Percentiles rank a stretch among this genome's conserved stretches.
Evolutionary conservation across 2,113 vertebrate genomes (phyloP).

Genomic region (Anser brachyrhynchus): DNA sequence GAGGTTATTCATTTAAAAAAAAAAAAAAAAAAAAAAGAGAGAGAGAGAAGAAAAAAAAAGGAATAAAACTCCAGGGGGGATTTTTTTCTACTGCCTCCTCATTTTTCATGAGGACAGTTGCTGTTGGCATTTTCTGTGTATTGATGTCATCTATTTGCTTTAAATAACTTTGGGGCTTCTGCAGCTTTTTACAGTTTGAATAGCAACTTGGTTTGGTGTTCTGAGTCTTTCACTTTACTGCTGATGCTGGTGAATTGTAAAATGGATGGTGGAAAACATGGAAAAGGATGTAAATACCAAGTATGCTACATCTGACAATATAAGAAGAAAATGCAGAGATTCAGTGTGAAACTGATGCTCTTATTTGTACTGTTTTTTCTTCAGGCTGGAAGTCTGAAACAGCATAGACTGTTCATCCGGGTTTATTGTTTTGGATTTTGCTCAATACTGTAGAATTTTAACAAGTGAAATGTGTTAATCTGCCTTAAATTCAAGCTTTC

Average conservation of each 20-base stretch:
- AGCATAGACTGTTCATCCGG: too few relatives aligned
- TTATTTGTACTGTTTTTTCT: neutral
- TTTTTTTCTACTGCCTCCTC: neutral
- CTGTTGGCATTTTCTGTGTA: neutral
- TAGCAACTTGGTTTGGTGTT: neutral
- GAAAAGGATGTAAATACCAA: neutral
- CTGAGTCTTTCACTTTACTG: neutral
- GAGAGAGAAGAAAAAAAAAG: neutral
- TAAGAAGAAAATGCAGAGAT: neutral
- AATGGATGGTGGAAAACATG: neutral
- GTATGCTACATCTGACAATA: neutral
- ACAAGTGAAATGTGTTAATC: neutral
- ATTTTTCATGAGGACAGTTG: neutral
- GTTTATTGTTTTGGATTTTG: neutral
- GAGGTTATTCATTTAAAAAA: neutral
- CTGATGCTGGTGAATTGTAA: neutral
- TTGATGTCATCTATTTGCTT: neutral
- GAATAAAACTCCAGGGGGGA: neutral
- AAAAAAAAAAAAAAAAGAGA: neutral
- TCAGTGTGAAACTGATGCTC: neutral
- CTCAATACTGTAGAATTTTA: neutral
- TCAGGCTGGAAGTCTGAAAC: neutral
- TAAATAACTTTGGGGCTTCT: neutral
- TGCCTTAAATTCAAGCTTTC: neutral
- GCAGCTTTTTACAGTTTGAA: neutral